Evolutionary conservation across 2,113 vertebrate species (phyloP).

Genomic region (Labrus mixtus): DNA sequence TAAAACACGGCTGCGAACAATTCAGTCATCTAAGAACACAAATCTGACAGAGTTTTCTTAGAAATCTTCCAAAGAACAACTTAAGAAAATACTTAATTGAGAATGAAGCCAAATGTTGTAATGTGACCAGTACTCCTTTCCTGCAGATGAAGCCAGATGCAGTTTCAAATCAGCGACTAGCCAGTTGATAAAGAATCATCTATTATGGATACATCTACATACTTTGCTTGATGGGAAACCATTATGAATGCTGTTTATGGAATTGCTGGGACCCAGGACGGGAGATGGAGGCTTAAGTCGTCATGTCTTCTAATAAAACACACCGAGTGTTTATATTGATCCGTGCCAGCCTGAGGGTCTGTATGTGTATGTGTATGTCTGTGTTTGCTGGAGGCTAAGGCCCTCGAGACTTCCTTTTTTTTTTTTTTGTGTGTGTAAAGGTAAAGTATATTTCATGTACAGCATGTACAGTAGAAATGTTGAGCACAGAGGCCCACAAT

Average conservation of each 20-base stretch:
- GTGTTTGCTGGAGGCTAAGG: background rate
- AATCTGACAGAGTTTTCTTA: no score
- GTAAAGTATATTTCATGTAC: slow-evolving; percentile 3
- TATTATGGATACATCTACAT: background rate
- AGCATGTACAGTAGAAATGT: slow-evolving; percentile 24
- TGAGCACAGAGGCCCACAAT: slow-evolving; percentile 51
- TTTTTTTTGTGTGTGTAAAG: background rate
- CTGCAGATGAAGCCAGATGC: no score
- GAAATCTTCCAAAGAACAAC: no score
- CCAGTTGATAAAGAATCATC: background rate
- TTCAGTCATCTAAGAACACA: no score
- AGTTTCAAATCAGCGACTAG: background rate
- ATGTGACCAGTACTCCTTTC: background rate
- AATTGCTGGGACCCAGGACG: background rate
- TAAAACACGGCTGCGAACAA: no score
- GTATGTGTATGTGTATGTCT: background rate
- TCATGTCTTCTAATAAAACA: slow-evolving; percentile 29
- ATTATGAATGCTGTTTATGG: slow-evolving; percentile 8
- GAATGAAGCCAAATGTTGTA: no score
- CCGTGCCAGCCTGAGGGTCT: background rate
- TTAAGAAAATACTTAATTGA: no score
- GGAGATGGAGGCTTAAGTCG: background rate
- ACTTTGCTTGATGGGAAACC: background rate
- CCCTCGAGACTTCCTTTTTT: background rate
- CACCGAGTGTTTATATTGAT: slow-evolving; percentile 34